A percentile compares a stretch with the other conserved stretches of the same genome.
phyloP scores from a whole-genome alignment of 2,797 vertebrate species.

The Anguilla marmorata region DNA sequence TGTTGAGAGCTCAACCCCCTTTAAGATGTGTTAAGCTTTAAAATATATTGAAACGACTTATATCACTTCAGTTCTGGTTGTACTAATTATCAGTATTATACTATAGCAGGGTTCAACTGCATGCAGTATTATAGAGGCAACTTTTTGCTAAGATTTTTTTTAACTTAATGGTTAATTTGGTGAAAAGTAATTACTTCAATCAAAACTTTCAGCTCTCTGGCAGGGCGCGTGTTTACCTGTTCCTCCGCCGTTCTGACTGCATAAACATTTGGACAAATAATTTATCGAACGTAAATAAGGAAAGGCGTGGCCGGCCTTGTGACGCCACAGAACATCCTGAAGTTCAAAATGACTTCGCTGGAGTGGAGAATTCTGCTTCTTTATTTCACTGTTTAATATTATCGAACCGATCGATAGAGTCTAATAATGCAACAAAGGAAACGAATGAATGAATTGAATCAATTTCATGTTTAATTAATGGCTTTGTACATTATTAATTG shows the following conservation, averaged over 20 bases:
- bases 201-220: background rate
- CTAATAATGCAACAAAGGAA: too few species aligned
- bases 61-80: background rate
- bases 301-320: background rate
- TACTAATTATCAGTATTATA: background rate
- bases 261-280: background rate
- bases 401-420: too few species aligned
- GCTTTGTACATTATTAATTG: too few species aligned
- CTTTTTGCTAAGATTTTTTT: background rate
- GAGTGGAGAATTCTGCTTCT: too few species aligned
- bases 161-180: background rate
- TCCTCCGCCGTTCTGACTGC: background rate
- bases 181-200: background rate
- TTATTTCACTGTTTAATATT: too few species aligned
- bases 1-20: background rate
- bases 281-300: background rate
- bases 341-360: background rate
- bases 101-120: background rate
- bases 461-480: too few species aligned
- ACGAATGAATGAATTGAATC: too few species aligned
- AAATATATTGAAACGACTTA: background rate
- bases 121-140: background rate
- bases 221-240: background rate
- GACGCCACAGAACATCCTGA: background rate
- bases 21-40: background rate